A percentile compares a stretch with the other conserved stretches of the same genome.
Conservation (phyloP, 2,113 vertebrate species). For the Mobula hypostoma region DNA sequence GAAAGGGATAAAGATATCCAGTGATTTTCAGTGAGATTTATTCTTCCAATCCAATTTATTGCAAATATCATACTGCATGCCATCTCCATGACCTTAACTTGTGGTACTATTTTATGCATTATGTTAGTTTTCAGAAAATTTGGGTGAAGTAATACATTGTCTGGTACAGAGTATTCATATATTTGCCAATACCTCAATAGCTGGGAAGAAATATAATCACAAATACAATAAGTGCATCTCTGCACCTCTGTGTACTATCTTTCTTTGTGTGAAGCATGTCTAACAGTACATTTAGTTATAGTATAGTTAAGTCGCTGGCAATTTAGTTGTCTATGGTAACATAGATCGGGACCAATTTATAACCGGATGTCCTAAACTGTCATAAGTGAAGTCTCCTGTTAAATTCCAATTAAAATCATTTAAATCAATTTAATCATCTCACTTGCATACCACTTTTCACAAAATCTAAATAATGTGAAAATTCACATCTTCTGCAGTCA, state of each 20-base stretch:
- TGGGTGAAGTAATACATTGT: neutral
- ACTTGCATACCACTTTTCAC: neutral
- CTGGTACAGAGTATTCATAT: neutral
- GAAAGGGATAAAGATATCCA: neutral
- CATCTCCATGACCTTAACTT: neutral
- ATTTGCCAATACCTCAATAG: neutral
- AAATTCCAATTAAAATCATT: neutral
- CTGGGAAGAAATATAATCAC: neutral
- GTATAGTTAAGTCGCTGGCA: neutral
- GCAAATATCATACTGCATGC: neutral
- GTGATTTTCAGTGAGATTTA: neutral
- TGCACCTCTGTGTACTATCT: neutral
- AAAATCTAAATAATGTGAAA: neutral
- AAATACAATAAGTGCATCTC: neutral
- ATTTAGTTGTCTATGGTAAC: neutral
- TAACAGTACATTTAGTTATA: neutral
- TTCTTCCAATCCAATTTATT: neutral
- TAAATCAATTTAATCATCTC: too few relatives aligned
- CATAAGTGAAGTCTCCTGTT: neutral
- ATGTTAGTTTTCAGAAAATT: neutral
- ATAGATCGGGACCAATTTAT: neutral
- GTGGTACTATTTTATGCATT: neutral
- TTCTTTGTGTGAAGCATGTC: neutral
- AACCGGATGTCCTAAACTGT: neutral
- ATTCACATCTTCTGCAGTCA: neutral